phyloP scores from a whole-genome alignment of 2,113 vertebrate species.

The Pseudorhombus dupliciocellatus region DNA sequence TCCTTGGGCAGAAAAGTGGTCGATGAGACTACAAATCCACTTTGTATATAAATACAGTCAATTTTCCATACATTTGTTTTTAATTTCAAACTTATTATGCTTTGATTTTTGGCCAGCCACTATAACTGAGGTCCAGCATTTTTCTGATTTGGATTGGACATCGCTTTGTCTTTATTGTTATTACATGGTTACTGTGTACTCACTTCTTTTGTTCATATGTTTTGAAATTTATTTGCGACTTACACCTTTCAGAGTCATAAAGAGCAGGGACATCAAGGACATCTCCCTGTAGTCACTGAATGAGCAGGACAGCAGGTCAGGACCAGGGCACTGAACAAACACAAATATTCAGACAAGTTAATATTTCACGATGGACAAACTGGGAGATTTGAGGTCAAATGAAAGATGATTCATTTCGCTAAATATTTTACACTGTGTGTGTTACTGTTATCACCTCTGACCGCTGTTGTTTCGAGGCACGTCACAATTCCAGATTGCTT shows the following conservation, averaged over 20 bases:
- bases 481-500: constrained; percentile 54
- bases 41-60: no score
- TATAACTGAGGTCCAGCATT: no score
- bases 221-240: not conserved
- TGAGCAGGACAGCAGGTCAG: not conserved
- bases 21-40: no score
- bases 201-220: not conserved
- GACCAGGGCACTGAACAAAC: not conserved
- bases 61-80: no score
- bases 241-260: no score
- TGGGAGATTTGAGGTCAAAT: constrained; percentile 21
- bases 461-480: constrained; percentile 49
- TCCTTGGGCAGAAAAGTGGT: not conserved
- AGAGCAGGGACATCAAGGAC: not conserved
- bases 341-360: no score
- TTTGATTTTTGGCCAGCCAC: no score
- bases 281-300: not conserved
- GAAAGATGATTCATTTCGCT: constrained; percentile 22
- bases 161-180: not conserved
- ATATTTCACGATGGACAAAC: not conserved
- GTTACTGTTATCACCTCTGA: constrained; percentile 46
- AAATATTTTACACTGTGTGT: constrained; percentile 27
- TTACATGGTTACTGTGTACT: no score
- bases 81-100: no score
- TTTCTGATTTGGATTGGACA: not conserved